phyloP scores from a whole-genome alignment of 1,140 invertebrate species.

The Hirudo medicinalis region DNA sequence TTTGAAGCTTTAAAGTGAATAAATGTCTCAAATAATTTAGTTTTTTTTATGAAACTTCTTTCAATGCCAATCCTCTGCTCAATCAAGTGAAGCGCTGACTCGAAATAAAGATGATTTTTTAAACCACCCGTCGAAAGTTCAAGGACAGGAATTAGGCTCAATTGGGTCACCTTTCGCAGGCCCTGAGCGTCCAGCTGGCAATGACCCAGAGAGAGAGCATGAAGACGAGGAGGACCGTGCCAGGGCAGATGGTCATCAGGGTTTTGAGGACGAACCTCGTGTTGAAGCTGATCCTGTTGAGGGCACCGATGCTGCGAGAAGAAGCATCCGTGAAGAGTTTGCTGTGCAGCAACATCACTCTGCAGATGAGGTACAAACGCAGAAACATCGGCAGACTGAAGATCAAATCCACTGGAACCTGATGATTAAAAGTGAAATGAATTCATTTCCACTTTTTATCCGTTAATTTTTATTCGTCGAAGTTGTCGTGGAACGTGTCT shows the following conservation, averaged over 20 bases:
- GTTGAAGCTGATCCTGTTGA: conserved; percentile 33
- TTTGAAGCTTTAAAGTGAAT: no score
- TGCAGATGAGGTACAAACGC: conserved; percentile 33
- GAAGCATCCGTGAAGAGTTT: conserved; percentile 37
- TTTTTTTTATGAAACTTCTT: no score
- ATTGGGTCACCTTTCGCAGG: conserved; percentile 80
- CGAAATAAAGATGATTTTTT: no score
- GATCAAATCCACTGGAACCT: conserved; percentile 33
- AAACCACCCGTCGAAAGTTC: no score
- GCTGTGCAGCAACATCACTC: conserved; percentile 37
- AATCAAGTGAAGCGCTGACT: no score
- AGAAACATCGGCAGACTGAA: conserved; percentile 40
- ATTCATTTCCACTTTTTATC: no score
- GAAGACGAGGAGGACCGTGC: conserved; percentile 90
- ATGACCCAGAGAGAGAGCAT: conserved; percentile 99
- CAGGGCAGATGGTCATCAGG: conserved; percentile 98
- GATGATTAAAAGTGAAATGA: background rate
- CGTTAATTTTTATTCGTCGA: no score
- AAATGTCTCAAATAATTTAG: no score
- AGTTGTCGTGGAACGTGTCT: no score
- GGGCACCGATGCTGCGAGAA: conserved; percentile 38
- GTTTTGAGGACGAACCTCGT: conserved; percentile 98
- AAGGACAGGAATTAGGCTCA: no score
- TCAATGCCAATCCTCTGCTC: no score
- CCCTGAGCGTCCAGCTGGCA: conserved; percentile 90